phyloP scores from a whole-genome alignment of 1,140 invertebrate species.

The Drosophila micromelanica region DNA sequence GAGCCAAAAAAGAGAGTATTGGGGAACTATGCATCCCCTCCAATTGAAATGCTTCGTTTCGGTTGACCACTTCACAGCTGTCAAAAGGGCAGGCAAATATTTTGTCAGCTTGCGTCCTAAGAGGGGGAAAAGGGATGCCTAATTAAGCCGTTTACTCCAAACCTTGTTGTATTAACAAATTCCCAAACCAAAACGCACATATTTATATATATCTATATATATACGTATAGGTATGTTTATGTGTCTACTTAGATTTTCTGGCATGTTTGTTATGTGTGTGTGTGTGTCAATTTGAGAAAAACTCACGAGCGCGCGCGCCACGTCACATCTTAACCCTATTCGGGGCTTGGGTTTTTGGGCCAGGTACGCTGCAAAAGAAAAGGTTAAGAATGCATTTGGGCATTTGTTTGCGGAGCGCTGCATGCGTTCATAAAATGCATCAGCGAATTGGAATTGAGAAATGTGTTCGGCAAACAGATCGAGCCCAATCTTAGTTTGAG shows the following conservation, averaged over 20 bases:
- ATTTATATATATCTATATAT: background rate
- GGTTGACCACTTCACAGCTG: constrained; percentile 77
- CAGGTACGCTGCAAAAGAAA: constrained; percentile 62
- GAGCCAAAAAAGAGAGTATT: no score
- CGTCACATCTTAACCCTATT: constrained; percentile 67
- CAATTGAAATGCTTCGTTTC: constrained; percentile 73
- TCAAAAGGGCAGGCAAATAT: constrained; percentile 77
- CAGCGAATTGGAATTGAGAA: constrained; percentile 74
- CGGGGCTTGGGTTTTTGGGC: constrained; percentile 29
- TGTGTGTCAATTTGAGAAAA: constrained; percentile 58
- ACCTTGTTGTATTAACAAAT: constrained; percentile 73
- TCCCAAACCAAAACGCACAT: constrained; percentile 40
- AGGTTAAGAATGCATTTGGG: constrained; percentile 74
- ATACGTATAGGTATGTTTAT: background rate
- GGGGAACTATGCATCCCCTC: constrained; percentile 2
- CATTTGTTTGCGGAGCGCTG: constrained; percentile 66
- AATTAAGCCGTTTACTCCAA: constrained; percentile 68
- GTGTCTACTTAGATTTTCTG: constrained; percentile 20
- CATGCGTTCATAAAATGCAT: constrained; percentile 81
- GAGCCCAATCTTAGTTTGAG: constrained; percentile 25
- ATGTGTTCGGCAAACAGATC: constrained; percentile 73
- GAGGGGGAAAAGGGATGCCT: constrained; percentile 32
- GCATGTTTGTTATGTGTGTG: constrained; percentile 55
- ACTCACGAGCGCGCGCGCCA: constrained; percentile 69
- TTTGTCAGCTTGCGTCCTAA: constrained; percentile 55